A percentile compares a stretch with the other conserved stretches of the same genome.
Conservation (phyloP, 2,888 invertebrate species). For the Brassicogethes aeneus region DNA sequence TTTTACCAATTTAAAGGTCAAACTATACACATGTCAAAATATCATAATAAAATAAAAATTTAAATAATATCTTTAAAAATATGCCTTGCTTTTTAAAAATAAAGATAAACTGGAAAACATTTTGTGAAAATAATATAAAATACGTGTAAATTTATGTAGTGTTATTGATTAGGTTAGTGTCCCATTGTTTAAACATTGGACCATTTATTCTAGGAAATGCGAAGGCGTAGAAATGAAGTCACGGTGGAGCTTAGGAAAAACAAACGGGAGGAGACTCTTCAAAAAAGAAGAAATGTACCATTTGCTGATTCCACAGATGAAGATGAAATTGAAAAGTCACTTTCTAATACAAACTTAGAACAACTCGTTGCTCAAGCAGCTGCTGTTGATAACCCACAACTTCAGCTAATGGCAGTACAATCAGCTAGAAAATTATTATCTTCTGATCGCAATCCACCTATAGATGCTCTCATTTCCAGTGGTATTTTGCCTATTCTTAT, state of each 20-base stretch:
- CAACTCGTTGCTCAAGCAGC: conserved; percentile 82
- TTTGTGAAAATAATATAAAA: no score
- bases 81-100: no score
- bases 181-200: no score
- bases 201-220: conserved; percentile 85
- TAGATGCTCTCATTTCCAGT: conserved; percentile 88
- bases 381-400: conserved; percentile 66
- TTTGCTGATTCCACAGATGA: conserved; percentile 77
- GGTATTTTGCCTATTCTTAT: conserved; percentile 89
- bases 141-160: no score
- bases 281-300: conserved; percentile 94
- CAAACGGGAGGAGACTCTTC: conserved; percentile 93
- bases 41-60: neutral
- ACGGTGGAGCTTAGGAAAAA: conserved; percentile 96
- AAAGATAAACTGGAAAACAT: no score
- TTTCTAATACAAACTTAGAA: conserved; percentile 66
- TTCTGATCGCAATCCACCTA: conserved; percentile 96
- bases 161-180: no score
- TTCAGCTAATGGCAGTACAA: conserved; percentile 87
- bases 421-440: conserved; percentile 92
- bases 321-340: conserved; percentile 60
- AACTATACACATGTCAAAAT: conserved; percentile 9
- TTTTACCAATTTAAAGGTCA: conserved; percentile 9
- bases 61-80: no score
- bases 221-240: conserved; percentile 91